Evolutionary conservation across 2,888 invertebrate genomes (phyloP).

Genomic region (Agyllia agylla): DNA sequence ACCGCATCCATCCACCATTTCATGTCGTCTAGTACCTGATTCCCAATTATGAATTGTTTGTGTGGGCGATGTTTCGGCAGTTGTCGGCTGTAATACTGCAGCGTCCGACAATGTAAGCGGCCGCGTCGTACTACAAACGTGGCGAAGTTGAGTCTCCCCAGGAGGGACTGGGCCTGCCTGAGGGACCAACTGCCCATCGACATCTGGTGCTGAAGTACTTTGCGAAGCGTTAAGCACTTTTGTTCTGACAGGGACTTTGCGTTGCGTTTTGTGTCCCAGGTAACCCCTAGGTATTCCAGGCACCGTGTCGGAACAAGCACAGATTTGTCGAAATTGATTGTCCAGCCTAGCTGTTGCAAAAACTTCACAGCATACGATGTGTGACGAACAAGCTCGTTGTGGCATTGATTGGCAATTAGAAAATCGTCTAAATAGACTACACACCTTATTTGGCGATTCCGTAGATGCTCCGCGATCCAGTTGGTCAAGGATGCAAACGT

Average conservation of each 20-base stretch:
- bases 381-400: neutral
- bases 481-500: neutral
- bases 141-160: conserved; percentile 77
- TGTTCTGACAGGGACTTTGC: conserved; percentile 56
- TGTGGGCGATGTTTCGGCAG: conserved; percentile 24
- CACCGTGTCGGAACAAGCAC: conserved; percentile 53
- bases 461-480: neutral
- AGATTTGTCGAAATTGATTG: conserved; percentile 61
- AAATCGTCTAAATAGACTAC: conserved; percentile 79
- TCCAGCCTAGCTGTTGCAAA: conserved; percentile 57
- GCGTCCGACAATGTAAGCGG: conserved; percentile 56
- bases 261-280: conserved; percentile 65
- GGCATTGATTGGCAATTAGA: conserved; percentile 47
- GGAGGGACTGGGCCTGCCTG: conserved; percentile 58
- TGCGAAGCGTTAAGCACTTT: conserved; percentile 67
- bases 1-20: conserved; percentile 53
- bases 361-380: conserved; percentile 20
- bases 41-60: conserved; percentile 1
- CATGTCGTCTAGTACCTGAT: conserved; percentile 37
- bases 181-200: conserved; percentile 58
- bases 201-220: conserved; percentile 38
- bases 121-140: conserved; percentile 49
- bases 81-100: conserved; percentile 53
- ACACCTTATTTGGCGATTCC: conserved; percentile 14
- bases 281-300: conserved; percentile 69